phyloP scores from a whole-genome alignment of 2,888 invertebrate genomes.

The Sinhomidia bicolor region DNA sequence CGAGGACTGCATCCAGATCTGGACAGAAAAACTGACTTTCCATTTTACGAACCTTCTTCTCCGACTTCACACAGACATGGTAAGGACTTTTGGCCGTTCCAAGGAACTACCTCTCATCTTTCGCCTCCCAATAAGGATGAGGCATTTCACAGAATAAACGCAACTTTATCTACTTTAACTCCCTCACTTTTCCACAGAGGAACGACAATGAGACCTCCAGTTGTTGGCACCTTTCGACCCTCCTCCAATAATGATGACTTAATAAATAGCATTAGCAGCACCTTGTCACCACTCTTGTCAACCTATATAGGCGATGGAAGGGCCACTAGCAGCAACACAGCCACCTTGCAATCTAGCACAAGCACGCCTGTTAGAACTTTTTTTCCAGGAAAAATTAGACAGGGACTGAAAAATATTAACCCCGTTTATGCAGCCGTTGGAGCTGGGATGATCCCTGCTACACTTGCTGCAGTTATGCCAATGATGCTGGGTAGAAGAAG shows the following conservation, averaged over 20 bases:
- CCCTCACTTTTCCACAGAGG: constrained; percentile 75
- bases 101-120: background rate
- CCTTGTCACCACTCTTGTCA: constrained; percentile 52
- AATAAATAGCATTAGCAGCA: constrained; percentile 50
- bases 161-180: constrained; percentile 76
- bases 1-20: constrained; percentile 66
- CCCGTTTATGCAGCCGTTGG: constrained; percentile 78
- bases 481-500: constrained; percentile 76
- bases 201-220: constrained; percentile 52
- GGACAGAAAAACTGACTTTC: constrained; percentile 64
- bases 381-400: constrained; percentile 57
- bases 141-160: constrained; percentile 76
- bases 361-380: constrained; percentile 48
- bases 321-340: constrained; percentile 52
- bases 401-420: constrained; percentile 73
- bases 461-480: constrained; percentile 77
- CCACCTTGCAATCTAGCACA: constrained; percentile 56
- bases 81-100: constrained; percentile 68
- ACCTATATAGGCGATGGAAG: constrained; percentile 71
- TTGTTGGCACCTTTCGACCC: constrained; percentile 46
- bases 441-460: constrained; percentile 77
- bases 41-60: constrained; percentile 53
- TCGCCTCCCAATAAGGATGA: constrained; percentile 72
- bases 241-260: background rate
- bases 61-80: constrained; percentile 61